Evolutionary conservation across 1,140 invertebrate genomes (phyloP), one percentile per base, ranked within the genome.

Genomic region (Pseudomyrmex concolor): DNA sequence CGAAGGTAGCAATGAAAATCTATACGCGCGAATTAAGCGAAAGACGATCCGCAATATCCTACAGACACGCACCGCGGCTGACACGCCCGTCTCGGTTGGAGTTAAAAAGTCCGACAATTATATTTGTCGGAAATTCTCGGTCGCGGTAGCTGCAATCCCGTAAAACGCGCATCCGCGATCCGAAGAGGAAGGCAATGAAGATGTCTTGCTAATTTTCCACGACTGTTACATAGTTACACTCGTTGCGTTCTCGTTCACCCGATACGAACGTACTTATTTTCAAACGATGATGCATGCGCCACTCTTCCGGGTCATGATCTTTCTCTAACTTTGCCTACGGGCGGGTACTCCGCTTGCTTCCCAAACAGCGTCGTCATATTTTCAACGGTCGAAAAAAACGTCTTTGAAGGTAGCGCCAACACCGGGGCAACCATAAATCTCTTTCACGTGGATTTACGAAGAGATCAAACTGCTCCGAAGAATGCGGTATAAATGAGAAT

Each of bases 21-120:
- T 78, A 22, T 68, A 68, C 64, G 59, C 81, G 84, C 84, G 81
- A 89, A 88, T 86, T 84, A 89, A 80, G 85, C 77, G 84, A 87
- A 88, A 87, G 85, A 84, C 74, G 48, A 85, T 84, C 82, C 83
- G 70, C 55, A 67, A 67, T 67, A 51, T 15, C 66, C 19, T 48
- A 51, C 0, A 15, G 15, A 0, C 1, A 50, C 34, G 34, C n/a
- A 17, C 43, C 43, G 34, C 43, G 34, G 55, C 12, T 15, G 72
- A n/a, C 22, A 48, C 48, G 17, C 19, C 45, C n/a, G 34, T 8
- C 9, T 13, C 45, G 45, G 22, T 15, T 15, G 72, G 12, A 13
- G 43, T 57, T 48, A 68, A 70, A 70, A 43, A 57, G 64, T 19
- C 50, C 51, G 51, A 22, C 34, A 78, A 78, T 68, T 78, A 78